These are phyloP conservation scores for Phaonia tiefii DNA, from an alignment of 2,888 invertebrate species.

Conservation along the genomic window DNA sequence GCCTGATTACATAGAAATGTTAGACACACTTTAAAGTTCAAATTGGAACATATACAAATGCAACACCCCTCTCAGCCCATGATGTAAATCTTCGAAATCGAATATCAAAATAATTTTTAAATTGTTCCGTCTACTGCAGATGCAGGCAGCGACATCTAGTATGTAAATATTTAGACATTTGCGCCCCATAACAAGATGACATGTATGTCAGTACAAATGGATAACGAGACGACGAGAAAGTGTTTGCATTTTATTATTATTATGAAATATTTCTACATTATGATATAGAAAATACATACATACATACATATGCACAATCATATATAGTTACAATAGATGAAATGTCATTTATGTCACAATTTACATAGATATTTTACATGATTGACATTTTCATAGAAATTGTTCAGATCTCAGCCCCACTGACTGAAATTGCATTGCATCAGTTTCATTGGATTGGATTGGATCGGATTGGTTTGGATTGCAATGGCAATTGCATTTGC, in stretches of 20 bases:
- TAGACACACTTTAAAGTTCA: too few species aligned
- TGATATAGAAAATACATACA: slow-evolving; percentile 35
- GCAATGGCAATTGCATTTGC: too few species aligned
- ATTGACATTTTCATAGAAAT: slow-evolving; percentile 63
- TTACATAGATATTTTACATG: slow-evolving; percentile 63
- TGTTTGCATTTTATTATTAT: slow-evolving; percentile 20
- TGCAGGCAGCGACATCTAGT: not conserved
- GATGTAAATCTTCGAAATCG: too few species aligned
- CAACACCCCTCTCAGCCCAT: too few species aligned
- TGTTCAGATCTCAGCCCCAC: slow-evolving; percentile 9
- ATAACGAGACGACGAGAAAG: slow-evolving; percentile 22
- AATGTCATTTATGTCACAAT: slow-evolving; percentile 66
- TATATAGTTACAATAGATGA: slow-evolving; percentile 25
- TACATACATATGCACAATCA: too few species aligned
- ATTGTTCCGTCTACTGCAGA: too few species aligned
- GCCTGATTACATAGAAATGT: too few species aligned
- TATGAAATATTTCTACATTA: slow-evolving; percentile 37
- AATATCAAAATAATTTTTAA: too few species aligned
- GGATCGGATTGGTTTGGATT: slow-evolving; percentile 26
- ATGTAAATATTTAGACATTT: slow-evolving; percentile 25
- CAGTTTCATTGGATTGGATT: slow-evolving; percentile 1
- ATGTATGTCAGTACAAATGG: not conserved
- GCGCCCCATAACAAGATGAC: not conserved
- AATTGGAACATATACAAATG: too few species aligned
- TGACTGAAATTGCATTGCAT: not conserved